These are phyloP conservation scores for Shargacucullia verbasci DNA, from an alignment of 2,888 invertebrate genomes.

Conservation along the genomic window DNA sequence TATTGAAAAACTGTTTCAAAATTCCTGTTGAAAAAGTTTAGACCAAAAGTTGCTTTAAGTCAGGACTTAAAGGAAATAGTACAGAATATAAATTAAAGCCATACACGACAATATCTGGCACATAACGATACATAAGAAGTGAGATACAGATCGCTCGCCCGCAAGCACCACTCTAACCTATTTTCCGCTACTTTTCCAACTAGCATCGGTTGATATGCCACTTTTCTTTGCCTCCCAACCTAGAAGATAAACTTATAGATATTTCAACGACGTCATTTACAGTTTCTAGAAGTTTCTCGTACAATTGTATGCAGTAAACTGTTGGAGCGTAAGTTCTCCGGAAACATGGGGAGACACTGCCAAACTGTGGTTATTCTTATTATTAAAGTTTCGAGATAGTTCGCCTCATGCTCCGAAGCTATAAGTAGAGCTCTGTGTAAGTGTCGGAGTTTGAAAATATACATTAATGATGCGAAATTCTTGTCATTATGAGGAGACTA, in stretches of 20 bases:
- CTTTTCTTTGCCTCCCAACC: constrained; percentile 31
- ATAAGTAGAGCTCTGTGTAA: constrained; percentile 21
- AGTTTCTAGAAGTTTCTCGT: constrained; percentile 42
- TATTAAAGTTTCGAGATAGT: constrained; percentile 53
- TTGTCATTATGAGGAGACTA: too few relatives aligned
- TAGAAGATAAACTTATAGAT: constrained; percentile 49
- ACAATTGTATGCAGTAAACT: constrained; percentile 50
- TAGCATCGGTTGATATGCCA: constrained; percentile 26
- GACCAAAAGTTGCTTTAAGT: not conserved
- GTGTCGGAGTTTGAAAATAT: constrained; percentile 28
- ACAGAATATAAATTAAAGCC: not conserved
- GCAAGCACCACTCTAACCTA: constrained; percentile 14
- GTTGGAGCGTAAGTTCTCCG: constrained; percentile 40
- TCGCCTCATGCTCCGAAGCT: constrained; percentile 25
- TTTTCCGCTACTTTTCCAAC: constrained; percentile 30
- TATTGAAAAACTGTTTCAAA: too few relatives aligned
- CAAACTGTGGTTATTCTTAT: constrained; percentile 51
- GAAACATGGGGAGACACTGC: constrained; percentile 29
- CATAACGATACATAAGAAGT: constrained; percentile 15
- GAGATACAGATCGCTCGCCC: constrained; percentile 9
- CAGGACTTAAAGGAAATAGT: not conserved
- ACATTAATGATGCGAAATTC: constrained; percentile 24
- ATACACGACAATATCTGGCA: constrained; percentile 8
- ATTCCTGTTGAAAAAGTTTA: not conserved
- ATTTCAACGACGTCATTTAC: constrained; percentile 49